A percentile compares a stretch with the other conserved stretches of the same genome.
Evolutionary conservation across 2,888 invertebrate species (phyloP).

Genomic region (Onthophagus sagittarius): DNA sequence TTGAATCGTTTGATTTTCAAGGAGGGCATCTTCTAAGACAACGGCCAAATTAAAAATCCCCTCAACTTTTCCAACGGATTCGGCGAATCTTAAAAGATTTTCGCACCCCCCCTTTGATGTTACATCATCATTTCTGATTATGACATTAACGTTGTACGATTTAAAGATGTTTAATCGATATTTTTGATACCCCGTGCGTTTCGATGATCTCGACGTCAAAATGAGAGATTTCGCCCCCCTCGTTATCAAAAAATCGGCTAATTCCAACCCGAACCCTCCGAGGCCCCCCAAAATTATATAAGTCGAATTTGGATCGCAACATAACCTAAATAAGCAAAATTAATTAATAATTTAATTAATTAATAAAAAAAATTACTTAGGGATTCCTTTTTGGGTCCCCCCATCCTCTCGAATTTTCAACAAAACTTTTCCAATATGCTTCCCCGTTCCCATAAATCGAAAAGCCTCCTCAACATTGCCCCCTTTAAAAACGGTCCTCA

Average conservation of each 20-base stretch:
- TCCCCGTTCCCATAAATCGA: constrained; percentile 61
- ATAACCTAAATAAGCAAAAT: no score
- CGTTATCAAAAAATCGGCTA: constrained; percentile 80
- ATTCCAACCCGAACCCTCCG: constrained; percentile 89
- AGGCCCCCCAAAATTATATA: constrained; percentile 74
- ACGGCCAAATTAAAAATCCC: constrained; percentile 91
- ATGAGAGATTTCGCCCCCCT: constrained; percentile 77
- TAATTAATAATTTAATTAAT: no score
- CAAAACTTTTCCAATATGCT: constrained; percentile 75
- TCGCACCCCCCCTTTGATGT: constrained; percentile 66
- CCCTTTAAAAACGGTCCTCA: constrained; percentile 59
- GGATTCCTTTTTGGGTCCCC: background rate
- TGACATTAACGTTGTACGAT: constrained; percentile 63
- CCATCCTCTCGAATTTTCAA: constrained; percentile 44
- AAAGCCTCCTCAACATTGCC: constrained; percentile 71
- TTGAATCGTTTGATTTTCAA: constrained; percentile 71
- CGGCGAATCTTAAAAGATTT: constrained; percentile 61
- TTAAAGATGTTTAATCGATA: constrained; percentile 69
- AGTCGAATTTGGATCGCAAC: constrained; percentile 20
- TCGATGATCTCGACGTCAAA: constrained; percentile 75
- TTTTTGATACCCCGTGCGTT: constrained; percentile 78
- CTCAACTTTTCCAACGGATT: constrained; percentile 64
- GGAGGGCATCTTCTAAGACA: constrained; percentile 67
- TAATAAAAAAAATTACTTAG: no score
- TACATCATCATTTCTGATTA: constrained; percentile 68